phyloP scores from a whole-genome alignment of 2,113 vertebrate species.

The Eidolon helvum region DNA sequence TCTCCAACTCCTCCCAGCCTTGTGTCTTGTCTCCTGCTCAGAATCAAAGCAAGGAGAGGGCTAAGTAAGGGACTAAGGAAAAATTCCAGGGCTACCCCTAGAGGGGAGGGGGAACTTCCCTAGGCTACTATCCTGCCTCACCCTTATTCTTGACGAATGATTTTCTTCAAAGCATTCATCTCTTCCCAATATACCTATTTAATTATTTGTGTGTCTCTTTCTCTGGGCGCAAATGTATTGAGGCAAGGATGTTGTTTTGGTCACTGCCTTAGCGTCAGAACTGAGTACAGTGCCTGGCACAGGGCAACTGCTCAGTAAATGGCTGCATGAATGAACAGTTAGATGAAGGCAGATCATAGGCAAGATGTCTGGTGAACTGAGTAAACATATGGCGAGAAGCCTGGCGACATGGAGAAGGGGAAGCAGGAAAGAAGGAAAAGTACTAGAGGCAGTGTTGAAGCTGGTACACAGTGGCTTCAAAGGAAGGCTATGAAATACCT shows the following conservation, averaged over 20 bases:
- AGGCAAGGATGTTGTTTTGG: background rate
- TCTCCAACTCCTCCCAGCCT: no score
- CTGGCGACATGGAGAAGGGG: background rate
- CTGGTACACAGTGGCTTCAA: background rate
- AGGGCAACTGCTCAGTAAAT: constrained; percentile 10
- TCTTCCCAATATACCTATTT: background rate
- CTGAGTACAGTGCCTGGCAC: background rate
- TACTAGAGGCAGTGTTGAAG: background rate
- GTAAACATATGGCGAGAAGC: constrained; percentile 5
- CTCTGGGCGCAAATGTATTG: background rate
- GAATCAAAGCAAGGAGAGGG: no score
- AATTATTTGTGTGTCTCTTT: background rate
- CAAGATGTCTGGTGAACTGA: background rate
- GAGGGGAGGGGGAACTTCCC: no score
- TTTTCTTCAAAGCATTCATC: background rate
- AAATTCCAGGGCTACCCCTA: no score
- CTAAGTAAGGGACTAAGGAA: no score
- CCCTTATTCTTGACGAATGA: no score
- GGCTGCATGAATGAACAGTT: background rate
- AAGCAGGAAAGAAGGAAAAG: background rate
- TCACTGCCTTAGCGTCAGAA: background rate
- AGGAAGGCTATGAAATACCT: background rate
- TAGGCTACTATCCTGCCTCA: no score
- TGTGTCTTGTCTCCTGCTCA: no score
- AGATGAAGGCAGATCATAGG: background rate